Percentiles rank a stretch among this genome's conserved stretches.
These are phyloP conservation scores for Paraescarpia echinospica DNA, from an alignment of 1,140 invertebrate species.

Conservation along the genomic window DNA sequence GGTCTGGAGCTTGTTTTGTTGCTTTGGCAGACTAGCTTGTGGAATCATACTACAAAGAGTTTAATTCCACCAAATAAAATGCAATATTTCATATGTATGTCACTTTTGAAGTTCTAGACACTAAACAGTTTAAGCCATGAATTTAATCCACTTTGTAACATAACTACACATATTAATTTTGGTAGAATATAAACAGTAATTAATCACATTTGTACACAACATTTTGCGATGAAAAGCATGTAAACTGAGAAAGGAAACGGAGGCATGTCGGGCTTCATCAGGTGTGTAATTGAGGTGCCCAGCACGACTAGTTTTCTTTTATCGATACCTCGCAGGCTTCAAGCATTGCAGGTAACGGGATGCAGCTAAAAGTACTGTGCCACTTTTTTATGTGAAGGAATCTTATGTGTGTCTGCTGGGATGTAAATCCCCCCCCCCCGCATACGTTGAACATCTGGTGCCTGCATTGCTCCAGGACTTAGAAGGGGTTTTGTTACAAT, in stretches of 20 bases:
- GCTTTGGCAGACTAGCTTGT: no score
- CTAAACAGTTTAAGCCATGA: neutral
- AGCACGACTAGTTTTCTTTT: neutral
- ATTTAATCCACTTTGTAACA: neutral
- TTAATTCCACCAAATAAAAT: neutral
- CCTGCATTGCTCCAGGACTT: neutral
- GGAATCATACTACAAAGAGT: no score
- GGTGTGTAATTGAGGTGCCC: neutral
- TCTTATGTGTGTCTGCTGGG: neutral
- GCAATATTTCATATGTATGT: neutral
- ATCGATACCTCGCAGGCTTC: neutral
- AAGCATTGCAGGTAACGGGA: neutral
- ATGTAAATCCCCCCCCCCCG: neutral
- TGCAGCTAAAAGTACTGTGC: neutral
- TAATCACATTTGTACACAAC: neutral
- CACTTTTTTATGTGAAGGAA: conserved; percentile 1
- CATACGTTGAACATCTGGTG: neutral
- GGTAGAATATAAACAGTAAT: neutral
- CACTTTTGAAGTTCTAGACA: neutral
- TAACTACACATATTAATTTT: neutral
- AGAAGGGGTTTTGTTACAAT: neutral
- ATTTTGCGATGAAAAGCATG: neutral
- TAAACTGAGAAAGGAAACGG: neutral
- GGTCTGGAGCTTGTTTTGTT: neutral
- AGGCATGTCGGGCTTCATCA: neutral